Base-by-base conservation (phyloP, 2,888 invertebrate species). In the Meandrusa payeni region DNA sequence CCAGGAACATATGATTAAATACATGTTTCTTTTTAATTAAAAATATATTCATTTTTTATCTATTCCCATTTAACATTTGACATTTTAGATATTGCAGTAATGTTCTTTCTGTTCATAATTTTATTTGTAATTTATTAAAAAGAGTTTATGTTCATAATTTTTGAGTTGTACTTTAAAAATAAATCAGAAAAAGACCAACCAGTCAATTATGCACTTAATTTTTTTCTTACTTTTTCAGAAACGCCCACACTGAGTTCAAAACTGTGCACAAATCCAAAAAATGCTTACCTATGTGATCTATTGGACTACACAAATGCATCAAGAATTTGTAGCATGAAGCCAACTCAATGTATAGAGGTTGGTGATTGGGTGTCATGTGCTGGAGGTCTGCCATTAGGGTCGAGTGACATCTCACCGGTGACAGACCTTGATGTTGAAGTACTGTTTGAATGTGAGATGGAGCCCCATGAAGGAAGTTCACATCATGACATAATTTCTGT, bases 201-300 rank as follows among this genome's bases (percentile, higher is more conserved):
- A n/a, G n/a, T n/a, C n/a, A n/a, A n/a, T n/a, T n/a, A n/a, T n/a
- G n/a, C n/a, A n/a, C n/a, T n/a, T n/a, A n/a, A n/a, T n/a, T n/a
- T n/a, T n/a, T n/a, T n/a, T n/a, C n/a, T 7, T 22, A 31, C n/a
- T 15, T 23, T 78, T 80, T 22, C 75, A 87, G 86, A 87, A 76
- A 85, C 86, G 23, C 86, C 86, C 29, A 85, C 86, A 38, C 57
- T 90, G 31, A 90, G 89, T 59, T 90, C 90, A 19, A 79, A 78
- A 55, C 64, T 90, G 5, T 90, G 90, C 56, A 79, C 71, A 37
- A 90, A 90, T 63, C 89, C 88, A 38, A 85, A 76, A 57, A 78
- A 82, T 66, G 90, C 90, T 45, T 90, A 88, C 63, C 75, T 91
- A 3, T 92, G 91, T 63, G 92, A 93, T 69, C 75, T 94, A 7